Evolutionary conservation across 2,113 vertebrate genomes (phyloP).

Genomic region (Esox niger): DNA sequence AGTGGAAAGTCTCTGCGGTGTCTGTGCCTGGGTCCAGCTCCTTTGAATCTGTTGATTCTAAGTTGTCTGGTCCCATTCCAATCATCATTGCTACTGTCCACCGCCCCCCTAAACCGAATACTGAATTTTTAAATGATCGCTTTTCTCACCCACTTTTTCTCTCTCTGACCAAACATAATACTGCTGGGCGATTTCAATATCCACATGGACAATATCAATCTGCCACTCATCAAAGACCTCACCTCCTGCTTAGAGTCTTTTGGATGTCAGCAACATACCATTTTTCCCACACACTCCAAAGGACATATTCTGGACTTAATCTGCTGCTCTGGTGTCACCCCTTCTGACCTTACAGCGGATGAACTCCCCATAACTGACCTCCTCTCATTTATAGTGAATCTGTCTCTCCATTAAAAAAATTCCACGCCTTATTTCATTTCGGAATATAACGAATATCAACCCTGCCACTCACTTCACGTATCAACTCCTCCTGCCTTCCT

Average conservation of each 20-base stretch:
- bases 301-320: background rate
- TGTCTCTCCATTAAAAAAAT: background rate
- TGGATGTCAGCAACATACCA: background rate
- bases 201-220: background rate
- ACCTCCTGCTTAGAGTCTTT: background rate
- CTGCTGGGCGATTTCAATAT: background rate
- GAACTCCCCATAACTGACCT: slow-evolving; percentile 4
- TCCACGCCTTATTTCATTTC: background rate
- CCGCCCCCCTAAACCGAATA: background rate
- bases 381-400: slow-evolving; percentile 5
- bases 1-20: too few relatives aligned
- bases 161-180: too few relatives aligned
- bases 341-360: background rate
- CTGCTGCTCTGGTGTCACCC: too few relatives aligned
- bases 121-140: background rate
- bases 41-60: background rate
- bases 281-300: background rate
- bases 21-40: background rate
- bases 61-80: background rate
- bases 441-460: background rate
- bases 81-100: background rate
- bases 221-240: background rate
- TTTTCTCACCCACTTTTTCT: background rate
- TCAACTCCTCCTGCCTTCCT: background rate
- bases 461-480: background rate